Conservation (phyloP, 2,797 vertebrate species). For the Alosa sapidissima region DNA sequence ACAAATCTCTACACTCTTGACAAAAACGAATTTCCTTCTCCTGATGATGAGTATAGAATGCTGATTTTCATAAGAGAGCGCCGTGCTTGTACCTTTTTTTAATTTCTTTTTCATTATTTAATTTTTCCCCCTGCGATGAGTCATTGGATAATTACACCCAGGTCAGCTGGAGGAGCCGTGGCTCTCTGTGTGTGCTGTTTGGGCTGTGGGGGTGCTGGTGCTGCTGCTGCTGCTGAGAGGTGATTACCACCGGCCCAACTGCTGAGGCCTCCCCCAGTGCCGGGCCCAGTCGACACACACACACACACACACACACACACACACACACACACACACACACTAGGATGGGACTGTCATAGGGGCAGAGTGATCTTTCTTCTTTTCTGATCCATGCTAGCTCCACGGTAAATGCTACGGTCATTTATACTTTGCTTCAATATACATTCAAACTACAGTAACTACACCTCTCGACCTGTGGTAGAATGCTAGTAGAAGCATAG, state of each 20-base stretch:
- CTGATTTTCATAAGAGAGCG: not conserved
- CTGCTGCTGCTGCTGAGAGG: slow-evolving; percentile 38
- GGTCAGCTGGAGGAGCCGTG: not conserved
- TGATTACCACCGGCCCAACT: slow-evolving; percentile 45
- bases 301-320: too few relatives aligned
- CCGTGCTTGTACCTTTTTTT: not conserved
- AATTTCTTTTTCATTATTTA: slow-evolving; percentile 10
- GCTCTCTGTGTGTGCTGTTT: not conserved
- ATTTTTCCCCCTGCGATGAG: slow-evolving; percentile 43
- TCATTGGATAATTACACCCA: slow-evolving; percentile 49
- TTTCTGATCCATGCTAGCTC: not conserved
- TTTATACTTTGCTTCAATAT: not conserved
- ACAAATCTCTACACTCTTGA: not conserved
- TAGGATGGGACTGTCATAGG: slow-evolving; percentile 7
- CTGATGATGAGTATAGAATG: not conserved
- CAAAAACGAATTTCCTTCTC: not conserved
- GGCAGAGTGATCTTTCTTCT: not conserved
- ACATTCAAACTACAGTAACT: too few relatives aligned
- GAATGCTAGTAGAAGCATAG: too few relatives aligned
- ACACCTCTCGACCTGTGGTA: too few relatives aligned
- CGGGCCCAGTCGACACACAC: not conserved
- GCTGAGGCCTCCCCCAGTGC: slow-evolving; percentile 23
- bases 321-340: not conserved
- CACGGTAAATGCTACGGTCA: not conserved
- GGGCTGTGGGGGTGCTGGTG: not conserved